Conservation (phyloP, 1,140 invertebrate genomes). For the Dufourea novaeangliae region DNA sequence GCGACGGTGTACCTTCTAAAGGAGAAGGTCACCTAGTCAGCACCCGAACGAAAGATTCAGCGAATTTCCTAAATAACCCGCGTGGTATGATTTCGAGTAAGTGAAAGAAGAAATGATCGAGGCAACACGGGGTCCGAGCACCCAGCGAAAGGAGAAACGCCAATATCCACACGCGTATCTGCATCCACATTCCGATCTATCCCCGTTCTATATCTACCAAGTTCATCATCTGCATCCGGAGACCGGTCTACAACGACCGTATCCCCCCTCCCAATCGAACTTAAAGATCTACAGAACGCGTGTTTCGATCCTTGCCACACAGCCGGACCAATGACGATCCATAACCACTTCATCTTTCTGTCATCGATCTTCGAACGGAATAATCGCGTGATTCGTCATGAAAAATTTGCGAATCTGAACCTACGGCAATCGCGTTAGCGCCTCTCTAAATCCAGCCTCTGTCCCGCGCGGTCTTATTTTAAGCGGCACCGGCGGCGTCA, state of each 20-base stretch:
- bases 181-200: constrained; percentile 1
- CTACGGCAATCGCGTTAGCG: constrained; percentile 49
- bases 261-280: neutral
- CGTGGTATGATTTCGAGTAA: no score
- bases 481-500: constrained; percentile 32
- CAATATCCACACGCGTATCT: neutral
- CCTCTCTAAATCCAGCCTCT: constrained; percentile 38
- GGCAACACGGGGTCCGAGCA: neutral
- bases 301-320: no score
- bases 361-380: no score
- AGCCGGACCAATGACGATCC: neutral
- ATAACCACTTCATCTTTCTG: neutral
- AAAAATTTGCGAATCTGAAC: constrained; percentile 50
- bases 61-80: no score
- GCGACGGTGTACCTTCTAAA: no score
- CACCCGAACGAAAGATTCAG: no score
- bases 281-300: constrained; percentile 2
- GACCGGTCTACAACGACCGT: neutral
- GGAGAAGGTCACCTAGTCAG: no score
- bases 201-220: neutral
- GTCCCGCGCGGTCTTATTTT: constrained; percentile 42
- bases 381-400: no score
- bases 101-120: no score
- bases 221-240: neutral
- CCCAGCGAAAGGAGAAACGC: neutral